A percentile compares a stretch with the other conserved stretches of the same genome.
These are phyloP conservation scores for Drosophila ercepeae DNA, from an alignment of 1,140 invertebrate genomes.

Conservation along the genomic window DNA sequence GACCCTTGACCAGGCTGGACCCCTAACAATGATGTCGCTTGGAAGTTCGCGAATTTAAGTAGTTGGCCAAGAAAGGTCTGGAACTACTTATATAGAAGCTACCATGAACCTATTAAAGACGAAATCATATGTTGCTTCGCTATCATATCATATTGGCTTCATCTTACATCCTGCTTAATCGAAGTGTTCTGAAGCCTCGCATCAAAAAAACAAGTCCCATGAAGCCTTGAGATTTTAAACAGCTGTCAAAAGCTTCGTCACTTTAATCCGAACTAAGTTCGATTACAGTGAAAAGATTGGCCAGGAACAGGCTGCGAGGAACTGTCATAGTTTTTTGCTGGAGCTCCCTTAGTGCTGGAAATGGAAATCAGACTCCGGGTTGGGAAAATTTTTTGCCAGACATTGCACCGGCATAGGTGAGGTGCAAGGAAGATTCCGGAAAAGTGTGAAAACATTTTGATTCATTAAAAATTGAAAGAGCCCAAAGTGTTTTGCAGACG, in stretches of 20 bases:
- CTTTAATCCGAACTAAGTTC: slow-evolving; percentile 81
- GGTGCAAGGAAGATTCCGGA: slow-evolving; percentile 44
- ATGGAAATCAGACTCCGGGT: slow-evolving; percentile 61
- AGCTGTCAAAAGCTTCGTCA: slow-evolving; percentile 77
- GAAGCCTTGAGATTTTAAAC: slow-evolving; percentile 65
- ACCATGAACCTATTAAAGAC: not conserved
- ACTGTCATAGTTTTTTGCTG: slow-evolving; percentile 42
- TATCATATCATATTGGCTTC: no score
- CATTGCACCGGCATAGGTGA: slow-evolving; percentile 25
- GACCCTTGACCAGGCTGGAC: slow-evolving; percentile 20
- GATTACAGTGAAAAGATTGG: slow-evolving; percentile 56
- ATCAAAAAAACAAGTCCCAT: slow-evolving; percentile 24
- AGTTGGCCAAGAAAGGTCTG: slow-evolving; percentile 15
- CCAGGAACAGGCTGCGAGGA: slow-evolving; percentile 16
- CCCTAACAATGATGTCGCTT: slow-evolving; percentile 26
- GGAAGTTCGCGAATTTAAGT: slow-evolving; percentile 7
- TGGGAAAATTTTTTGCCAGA: slow-evolving; percentile 3
- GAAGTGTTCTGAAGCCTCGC: slow-evolving; percentile 13
- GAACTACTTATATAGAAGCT: not conserved
- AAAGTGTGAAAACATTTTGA: slow-evolving; percentile 82
- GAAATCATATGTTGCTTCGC: not conserved
- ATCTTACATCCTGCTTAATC: slow-evolving; percentile 38
- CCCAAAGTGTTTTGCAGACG: slow-evolving; percentile 81
- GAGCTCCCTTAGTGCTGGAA: slow-evolving; percentile 16
- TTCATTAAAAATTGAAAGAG: slow-evolving; percentile 83